Evolutionary conservation across 2,797 vertebrate species (phyloP).

Genomic region (Enteromius trimaculatus): DNA sequence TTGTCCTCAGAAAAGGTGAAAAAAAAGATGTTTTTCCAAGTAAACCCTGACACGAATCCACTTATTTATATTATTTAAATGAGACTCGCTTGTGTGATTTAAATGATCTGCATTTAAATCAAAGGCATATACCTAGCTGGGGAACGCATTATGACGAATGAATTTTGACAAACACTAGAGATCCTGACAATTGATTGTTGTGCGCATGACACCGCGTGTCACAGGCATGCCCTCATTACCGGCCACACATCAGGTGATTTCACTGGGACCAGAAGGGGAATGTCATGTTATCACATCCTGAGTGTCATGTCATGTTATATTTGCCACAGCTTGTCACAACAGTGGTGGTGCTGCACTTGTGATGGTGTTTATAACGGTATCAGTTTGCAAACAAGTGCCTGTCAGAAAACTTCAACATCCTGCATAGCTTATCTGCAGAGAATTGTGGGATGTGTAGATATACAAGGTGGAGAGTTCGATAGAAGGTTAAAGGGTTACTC

Average conservation of each 20-base stretch:
- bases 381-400: slow-evolving; percentile 38
- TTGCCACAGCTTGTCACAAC: slow-evolving; percentile 47
- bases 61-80: neutral
- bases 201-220: slow-evolving; percentile 24
- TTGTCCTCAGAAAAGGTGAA: slow-evolving; percentile 24
- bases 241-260: slow-evolving; percentile 51
- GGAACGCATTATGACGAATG: slow-evolving; percentile 14
- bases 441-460: neutral
- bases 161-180: slow-evolving; percentile 35
- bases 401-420: slow-evolving; percentile 31
- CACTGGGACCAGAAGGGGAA: slow-evolving; percentile 19
- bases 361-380: slow-evolving; percentile 47
- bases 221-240: slow-evolving; percentile 56
- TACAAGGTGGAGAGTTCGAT: neutral
- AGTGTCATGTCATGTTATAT: slow-evolving; percentile 50
- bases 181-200: slow-evolving; percentile 47
- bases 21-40: slow-evolving; percentile 10
- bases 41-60: neutral
- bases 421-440: neutral
- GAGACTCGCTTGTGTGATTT: neutral
- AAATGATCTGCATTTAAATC: neutral
- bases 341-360: slow-evolving; percentile 23
- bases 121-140: neutral
- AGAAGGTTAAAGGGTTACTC: neutral
- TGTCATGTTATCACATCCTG: slow-evolving; percentile 45